Evolutionary conservation across 2,888 invertebrate genomes (phyloP), one percentile per base, ranked within the genome.

Genomic region (Gonocerus acuteangulatus): DNA sequence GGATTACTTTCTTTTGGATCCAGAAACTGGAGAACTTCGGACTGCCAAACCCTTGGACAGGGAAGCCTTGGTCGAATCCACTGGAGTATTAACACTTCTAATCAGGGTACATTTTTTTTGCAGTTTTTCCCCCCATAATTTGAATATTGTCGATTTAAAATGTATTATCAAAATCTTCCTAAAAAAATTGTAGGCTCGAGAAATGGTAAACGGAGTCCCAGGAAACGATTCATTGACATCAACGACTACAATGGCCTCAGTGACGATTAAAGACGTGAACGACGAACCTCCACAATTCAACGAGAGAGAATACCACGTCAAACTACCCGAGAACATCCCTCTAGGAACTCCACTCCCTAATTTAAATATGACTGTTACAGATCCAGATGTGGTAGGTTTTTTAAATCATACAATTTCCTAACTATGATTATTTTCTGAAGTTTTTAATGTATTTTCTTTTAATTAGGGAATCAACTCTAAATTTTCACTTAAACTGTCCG

Each of bases 221-320:
- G 77, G 84, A 2, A 80, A 82, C 68, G 85, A 87, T 65, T 76
- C 83, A 2, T 73, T 83, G 56, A 86, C 89, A 0, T 82, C 83
- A 1, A 81, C 87, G 1, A 79, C 80, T 1, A 84, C 88, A 1
- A 84, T 85, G 60, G 85, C 87, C 9, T 87, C 87, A 0, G 82
- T 94, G 54, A 90, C 88, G 42, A 87, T 93, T 68, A 84, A 85
- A 69, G 93, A 93, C 72, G 89, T 92, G 1, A 93, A 93, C 73
- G 93, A 93, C 71, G 90, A 90, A 67, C 86, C 90, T 0, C 93
- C 93, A 0, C 78, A 80, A 47, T 93, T 93, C 75, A 89, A 89
- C 75, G 80, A 81, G 47, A 80, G 86, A 48, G 91, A 92, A 73
- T 92, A 90, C 75, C 80, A 79, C 68, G 85, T 89, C 13, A 83